Evolutionary conservation across 2,113 vertebrate genomes (phyloP), one percentile per base, ranked within the genome.

Genomic region (Bungarus multicinctus): DNA sequence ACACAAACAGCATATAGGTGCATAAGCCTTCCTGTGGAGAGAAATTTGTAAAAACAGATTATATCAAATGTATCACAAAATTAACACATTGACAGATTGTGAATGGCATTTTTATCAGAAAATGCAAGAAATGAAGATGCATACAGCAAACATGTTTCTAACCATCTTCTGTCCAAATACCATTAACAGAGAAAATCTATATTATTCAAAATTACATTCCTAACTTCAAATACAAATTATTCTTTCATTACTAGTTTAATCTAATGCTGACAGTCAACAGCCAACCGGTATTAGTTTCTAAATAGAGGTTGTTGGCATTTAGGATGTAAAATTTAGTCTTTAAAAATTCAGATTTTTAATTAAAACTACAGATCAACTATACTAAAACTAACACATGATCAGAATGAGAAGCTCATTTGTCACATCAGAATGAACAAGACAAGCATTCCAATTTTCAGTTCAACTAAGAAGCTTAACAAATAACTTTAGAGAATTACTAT

Each of bases 1-100:
- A 99, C 99, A 14, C 99, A 99, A 95, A 99, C 98, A 94, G 99
- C 99, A 52, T 99, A 99, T 94, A 99, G 98, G 96, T 99, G 99
- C 99, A 99, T 99, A 95, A 99, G 98, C 96, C 99, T 98, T 97
- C 99, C 99, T 99, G 97, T 92, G 90, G 93, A 96, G 85, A 97
- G 39, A 95, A n/a, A 55, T 94, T 94, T 92, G 95, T 97, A 94
- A 94, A 58, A 27, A 96, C 90, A 94, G n/a, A 64, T 16, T 23
- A 64, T 90, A 95, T 92, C 43, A 81, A 81, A 43, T 43, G 74
- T 22, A 43, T 22, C 74, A 20, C 23, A 50, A 22, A 25, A 91
- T 47, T 57, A 87, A 85, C 20, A 88, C 20, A 34, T 25, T 30
- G 69, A 23, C 16, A 88, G 11, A 54, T 3, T 81, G 20, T 58